Conservation (phyloP, 2,888 invertebrate species). For the Drosophila pseudotalamancana region DNA sequence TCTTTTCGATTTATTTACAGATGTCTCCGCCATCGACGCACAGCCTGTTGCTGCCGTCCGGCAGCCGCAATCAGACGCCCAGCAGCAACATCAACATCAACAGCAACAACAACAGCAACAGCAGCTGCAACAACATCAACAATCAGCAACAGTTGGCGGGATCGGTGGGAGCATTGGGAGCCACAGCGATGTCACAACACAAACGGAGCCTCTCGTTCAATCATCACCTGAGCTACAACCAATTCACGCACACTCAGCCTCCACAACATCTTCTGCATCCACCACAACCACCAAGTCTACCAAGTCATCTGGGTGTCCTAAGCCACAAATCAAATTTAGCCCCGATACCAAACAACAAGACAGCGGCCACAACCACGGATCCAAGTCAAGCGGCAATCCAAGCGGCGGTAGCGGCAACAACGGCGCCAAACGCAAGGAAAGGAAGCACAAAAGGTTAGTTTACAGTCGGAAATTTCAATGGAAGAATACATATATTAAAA, state of each 20-base stretch:
- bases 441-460: constrained; percentile 86
- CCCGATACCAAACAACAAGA: constrained; percentile 86
- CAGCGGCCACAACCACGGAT: constrained; percentile 84
- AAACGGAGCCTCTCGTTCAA: constrained; percentile 89
- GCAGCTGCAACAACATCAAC: constrained; percentile 70
- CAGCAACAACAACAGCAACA: constrained; percentile 50
- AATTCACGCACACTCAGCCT: constrained; percentile 85
- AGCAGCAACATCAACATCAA: constrained; percentile 56
- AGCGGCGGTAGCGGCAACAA: constrained; percentile 81
- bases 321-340: constrained; percentile 85
- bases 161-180: constrained; percentile 46
- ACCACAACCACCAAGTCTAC: constrained; percentile 86
- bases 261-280: constrained; percentile 86
- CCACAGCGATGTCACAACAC: constrained; percentile 86
- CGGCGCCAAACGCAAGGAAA: constrained; percentile 86
- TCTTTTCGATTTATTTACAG: constrained; percentile 81
- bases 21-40: constrained; percentile 87
- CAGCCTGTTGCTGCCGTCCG: constrained; percentile 75
- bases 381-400: constrained; percentile 84
- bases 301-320: constrained; percentile 85
- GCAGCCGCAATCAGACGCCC: constrained; percentile 70
- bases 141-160: constrained; percentile 45
- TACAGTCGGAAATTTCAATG: too few species aligned
- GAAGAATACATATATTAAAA: too few species aligned
- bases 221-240: constrained; percentile 89